These are phyloP conservation scores for Megaleporinus macrocephalus DNA, from an alignment of 2,113 vertebrate species.

Conservation along the genomic window DNA sequence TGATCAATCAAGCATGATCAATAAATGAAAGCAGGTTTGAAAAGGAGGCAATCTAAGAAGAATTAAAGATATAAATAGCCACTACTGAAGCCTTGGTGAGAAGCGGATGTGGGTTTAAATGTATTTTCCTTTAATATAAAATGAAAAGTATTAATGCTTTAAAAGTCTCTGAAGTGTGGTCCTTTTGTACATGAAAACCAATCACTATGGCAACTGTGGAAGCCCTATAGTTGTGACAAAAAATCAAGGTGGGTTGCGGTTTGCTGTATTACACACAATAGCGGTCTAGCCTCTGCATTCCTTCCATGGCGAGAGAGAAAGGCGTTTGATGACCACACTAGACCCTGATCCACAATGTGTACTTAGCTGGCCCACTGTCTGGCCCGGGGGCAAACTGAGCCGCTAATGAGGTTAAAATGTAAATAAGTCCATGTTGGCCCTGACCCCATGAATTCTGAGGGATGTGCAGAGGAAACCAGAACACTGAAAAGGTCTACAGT, in stretches of 20 bases:
- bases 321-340: conserved; percentile 31
- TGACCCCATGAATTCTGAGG: conserved; percentile 1
- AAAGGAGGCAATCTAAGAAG: no score
- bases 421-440: conserved; percentile 28
- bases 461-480: not conserved
- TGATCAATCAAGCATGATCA: no score
- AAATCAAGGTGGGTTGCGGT: conserved; percentile 26
- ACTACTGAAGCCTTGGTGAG: not conserved
- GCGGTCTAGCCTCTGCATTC: conserved; percentile 1
- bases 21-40: no score
- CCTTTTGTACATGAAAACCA: not conserved
- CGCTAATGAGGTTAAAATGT: conserved; percentile 43
- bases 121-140: not conserved
- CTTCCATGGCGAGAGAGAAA: conserved; percentile 6
- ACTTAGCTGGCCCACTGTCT: conserved; percentile 26
- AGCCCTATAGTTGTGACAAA: conserved; percentile 18
- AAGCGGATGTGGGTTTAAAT: not conserved
- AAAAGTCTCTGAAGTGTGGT: not conserved
- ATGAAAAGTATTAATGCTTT: not conserved
- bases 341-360: conserved; percentile 25
- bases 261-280: conserved; percentile 16
- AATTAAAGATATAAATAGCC: no score
- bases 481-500: conserved; percentile 12
- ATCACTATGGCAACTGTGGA: conserved; percentile 10
- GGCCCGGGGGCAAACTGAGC: conserved; percentile 1